A percentile compares a stretch with the other conserved stretches of the same genome.
Conservation (phyloP, 2,797 vertebrate species). For the Enteromius radiatus region DNA sequence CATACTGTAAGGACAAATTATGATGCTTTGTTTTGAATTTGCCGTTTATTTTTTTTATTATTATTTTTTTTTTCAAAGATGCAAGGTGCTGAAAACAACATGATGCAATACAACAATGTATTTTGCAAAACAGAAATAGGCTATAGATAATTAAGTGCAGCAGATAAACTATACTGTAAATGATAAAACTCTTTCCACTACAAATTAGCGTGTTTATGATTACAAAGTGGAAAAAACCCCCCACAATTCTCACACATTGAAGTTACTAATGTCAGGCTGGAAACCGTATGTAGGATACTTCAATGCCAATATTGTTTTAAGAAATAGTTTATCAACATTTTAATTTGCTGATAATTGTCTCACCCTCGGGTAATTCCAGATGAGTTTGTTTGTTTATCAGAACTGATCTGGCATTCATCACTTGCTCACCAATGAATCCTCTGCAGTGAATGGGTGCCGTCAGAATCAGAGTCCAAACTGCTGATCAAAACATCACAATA, state of each 20-base stretch:
- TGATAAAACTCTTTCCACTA: background rate
- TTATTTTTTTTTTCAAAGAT: background rate
- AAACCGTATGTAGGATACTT: background rate
- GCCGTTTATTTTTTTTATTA: background rate
- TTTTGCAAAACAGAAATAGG: background rate
- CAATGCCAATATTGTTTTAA: background rate
- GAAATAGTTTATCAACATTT: background rate
- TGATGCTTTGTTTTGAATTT: background rate
- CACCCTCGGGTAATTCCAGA: background rate
- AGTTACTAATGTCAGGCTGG: background rate
- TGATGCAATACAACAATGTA: background rate
- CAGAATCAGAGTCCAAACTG: background rate
- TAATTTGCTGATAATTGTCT: background rate
- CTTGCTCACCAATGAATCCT: background rate
- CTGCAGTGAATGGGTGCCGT: background rate
- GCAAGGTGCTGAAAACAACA: background rate
- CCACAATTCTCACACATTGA: background rate
- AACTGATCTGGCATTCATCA: background rate
- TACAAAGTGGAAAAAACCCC: background rate
- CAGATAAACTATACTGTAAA: background rate
- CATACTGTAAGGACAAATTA: background rate
- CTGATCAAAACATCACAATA: background rate
- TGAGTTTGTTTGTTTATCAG: background rate
- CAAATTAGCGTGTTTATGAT: background rate
- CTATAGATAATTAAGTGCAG: background rate